These are phyloP conservation scores for Augochlora pura DNA, from an alignment of 1,140 invertebrate genomes.

Conservation along the genomic window DNA sequence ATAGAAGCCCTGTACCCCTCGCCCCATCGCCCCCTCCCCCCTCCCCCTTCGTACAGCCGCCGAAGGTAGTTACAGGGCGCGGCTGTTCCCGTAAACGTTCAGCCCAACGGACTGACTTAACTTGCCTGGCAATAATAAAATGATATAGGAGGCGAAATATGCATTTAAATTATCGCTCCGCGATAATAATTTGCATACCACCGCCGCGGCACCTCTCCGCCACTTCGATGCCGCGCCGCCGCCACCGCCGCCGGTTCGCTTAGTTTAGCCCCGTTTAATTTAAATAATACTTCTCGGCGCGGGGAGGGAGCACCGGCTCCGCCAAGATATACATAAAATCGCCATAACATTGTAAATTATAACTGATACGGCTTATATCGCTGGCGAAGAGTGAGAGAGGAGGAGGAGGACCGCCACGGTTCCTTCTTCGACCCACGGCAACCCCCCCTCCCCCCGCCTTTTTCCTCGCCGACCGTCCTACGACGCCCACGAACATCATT, in stretches of 20 bases:
- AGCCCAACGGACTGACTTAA: slow-evolving; percentile 76
- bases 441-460: background rate
- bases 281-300: slow-evolving; percentile 80
- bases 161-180: slow-evolving; percentile 81
- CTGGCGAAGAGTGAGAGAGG: slow-evolving; percentile 27
- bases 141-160: slow-evolving; percentile 81
- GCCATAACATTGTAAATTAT: slow-evolving; percentile 82
- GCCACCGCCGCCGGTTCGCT: slow-evolving; percentile 78
- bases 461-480: slow-evolving; percentile 6
- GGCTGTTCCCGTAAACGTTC: slow-evolving; percentile 69
- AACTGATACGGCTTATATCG: slow-evolving; percentile 80
- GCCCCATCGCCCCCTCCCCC: too few species aligned
- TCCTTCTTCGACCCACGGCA: slow-evolving; percentile 1
- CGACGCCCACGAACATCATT: slow-evolving; percentile 11
- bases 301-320: slow-evolving; percentile 61
- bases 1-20: slow-evolving; percentile 64
- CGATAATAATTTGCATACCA: slow-evolving; percentile 81
- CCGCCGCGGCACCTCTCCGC: slow-evolving; percentile 67
- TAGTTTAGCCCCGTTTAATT: slow-evolving; percentile 82
- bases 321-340: slow-evolving; percentile 81
- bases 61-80: slow-evolving; percentile 45
- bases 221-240: slow-evolving; percentile 78
- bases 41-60: too few species aligned
- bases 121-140: slow-evolving; percentile 80
- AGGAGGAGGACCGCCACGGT: too few species aligned